Percentiles rank a stretch among this genome's conserved stretches.
These are phyloP conservation scores for Sorex araneus DNA, from an alignment of 2,113 vertebrate species.

Conservation along the genomic window DNA sequence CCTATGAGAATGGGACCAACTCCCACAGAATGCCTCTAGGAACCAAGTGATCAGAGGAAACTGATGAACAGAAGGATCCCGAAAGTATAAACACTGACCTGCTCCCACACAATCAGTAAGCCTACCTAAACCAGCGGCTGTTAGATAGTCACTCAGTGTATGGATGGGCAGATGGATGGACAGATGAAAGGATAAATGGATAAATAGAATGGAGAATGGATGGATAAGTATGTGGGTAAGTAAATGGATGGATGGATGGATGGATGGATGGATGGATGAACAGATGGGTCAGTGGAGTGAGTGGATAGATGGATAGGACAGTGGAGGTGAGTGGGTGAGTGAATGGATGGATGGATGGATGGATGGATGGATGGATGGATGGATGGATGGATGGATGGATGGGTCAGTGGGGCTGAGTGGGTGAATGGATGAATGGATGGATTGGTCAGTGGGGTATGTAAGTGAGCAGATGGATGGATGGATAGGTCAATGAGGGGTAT, in stretches of 20 bases:
- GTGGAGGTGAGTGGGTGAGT: too few species aligned
- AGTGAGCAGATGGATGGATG: too few species aligned
- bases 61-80: not conserved
- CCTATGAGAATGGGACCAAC: not conserved
- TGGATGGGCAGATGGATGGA: not conserved
- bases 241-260: not conserved
- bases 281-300: too few species aligned
- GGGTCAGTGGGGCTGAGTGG: too few species aligned
- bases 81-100: constrained; percentile 35
- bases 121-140: not conserved
- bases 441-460: too few species aligned
- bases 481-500: accelerated
- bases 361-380: too few species aligned
- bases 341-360: too few species aligned
- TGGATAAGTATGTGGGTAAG: not conserved
- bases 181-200: not conserved
- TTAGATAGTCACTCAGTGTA: not conserved
- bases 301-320: too few species aligned
- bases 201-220: not conserved
- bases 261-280: not conserved
- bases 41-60: constrained; percentile 8
- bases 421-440: not conserved
- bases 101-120: not conserved
- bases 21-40: constrained; percentile 36
- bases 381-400: too few species aligned